Evolutionary conservation across 2,888 invertebrate species (phyloP), one percentile per base, ranked within the genome.

Genomic region (Lutraria lutraria): DNA sequence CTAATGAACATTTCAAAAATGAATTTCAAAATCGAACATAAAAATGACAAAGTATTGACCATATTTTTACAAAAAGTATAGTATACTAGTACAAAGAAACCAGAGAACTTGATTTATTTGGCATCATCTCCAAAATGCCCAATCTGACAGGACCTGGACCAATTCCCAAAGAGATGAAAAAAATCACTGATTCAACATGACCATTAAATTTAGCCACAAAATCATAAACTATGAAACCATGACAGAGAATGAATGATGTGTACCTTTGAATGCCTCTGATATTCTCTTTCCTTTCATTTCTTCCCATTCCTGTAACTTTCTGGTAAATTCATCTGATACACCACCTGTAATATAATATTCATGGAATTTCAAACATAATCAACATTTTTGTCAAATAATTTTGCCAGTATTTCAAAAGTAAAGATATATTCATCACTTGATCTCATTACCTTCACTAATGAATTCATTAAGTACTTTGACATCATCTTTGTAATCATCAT

Each of bases 241-340:
- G 21, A 19, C 25, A 25, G 0, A 68, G n/a, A n/a, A n/a, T 25
- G 13, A n/a, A 68, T 25, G 12, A 68, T 12, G 19, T 8, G 16
- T 83, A 83, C 83, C 83, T 83, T 83, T 83, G 29, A 83, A 63
- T 15, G 90, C 91, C 68, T 93, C 91, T 84, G 93, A 89, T 68
- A 92, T 86, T 82, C 92, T 81, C 86, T 94, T 94, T 85, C 91
- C 92, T 43, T 92, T 94, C 83, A 94, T 87, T 43, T 94, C 98
- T 89, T 96, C 95, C 99, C 99, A 99, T 96, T 99, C 98, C 96
- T 98, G 98, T 0, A 99, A 97, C 95, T 98, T 98, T 72, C 98
- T 98, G 0, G 98, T 98, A 96, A 99, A 99, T 93, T 98, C 98
- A 83, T 98, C 97, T 0, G 98, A 92, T 90, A 95, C 91, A n/a